phyloP scores from a whole-genome alignment of 2,113 vertebrate genomes.

The Antechinus stuartii region DNA sequence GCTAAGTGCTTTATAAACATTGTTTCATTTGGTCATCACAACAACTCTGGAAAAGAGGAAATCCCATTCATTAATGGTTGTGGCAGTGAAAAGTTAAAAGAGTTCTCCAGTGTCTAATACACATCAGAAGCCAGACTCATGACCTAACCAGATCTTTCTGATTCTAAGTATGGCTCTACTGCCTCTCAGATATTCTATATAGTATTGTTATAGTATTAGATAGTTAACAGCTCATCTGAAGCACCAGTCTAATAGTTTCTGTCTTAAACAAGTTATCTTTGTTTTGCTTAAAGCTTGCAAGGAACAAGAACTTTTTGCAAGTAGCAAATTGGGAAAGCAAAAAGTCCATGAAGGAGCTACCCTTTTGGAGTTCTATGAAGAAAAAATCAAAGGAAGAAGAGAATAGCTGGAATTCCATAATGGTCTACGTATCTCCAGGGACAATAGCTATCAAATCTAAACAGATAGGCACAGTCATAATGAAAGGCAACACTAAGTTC shows the following conservation, averaged over 20 bases:
- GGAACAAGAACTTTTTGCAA: conserved; percentile 22
- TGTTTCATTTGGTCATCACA: neutral
- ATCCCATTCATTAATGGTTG: neutral
- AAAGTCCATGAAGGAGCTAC: conserved; percentile 8
- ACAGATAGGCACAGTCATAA: neutral
- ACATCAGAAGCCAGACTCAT: neutral
- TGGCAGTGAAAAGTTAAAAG: neutral
- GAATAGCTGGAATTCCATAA: conserved; percentile 44
- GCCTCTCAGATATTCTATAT: neutral
- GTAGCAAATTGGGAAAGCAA: conserved; percentile 18
- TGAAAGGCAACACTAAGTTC: neutral
- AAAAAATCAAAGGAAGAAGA: neutral
- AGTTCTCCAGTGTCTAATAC: neutral
- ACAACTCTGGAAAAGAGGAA: neutral
- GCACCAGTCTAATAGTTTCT: neutral
- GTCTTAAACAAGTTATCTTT: conserved; percentile 33
- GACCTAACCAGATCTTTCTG: neutral
- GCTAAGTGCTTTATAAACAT: neutral
- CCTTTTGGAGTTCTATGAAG: neutral
- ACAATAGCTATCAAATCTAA: neutral
- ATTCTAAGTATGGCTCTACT: neutral
- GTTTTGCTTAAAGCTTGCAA: conserved; percentile 31
- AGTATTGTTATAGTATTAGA: neutral
- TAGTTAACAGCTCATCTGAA: neutral
- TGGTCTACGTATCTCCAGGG: neutral